These are phyloP conservation scores for Chelon auratus DNA, from an alignment of 2,797 vertebrate species.

Conservation along the genomic window DNA sequence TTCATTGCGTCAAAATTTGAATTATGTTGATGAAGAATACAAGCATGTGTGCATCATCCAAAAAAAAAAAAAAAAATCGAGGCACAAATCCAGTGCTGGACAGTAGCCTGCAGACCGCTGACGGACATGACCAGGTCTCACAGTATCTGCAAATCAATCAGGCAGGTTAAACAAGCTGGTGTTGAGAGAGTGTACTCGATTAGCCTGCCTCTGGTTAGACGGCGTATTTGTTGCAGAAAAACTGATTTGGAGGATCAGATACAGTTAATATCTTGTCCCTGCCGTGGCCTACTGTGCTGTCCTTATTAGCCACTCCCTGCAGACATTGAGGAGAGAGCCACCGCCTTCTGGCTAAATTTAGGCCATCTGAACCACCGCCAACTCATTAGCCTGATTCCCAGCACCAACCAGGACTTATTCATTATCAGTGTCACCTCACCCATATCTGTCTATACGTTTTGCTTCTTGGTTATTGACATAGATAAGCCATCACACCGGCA, in stretches of 20 bases:
- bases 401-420: constrained; percentile 30
- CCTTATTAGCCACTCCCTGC: constrained; percentile 63
- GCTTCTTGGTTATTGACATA: constrained; percentile 13
- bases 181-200: constrained; percentile 19
- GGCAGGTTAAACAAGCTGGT: constrained; percentile 31
- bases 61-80: neutral
- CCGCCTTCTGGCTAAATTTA: constrained; percentile 63
- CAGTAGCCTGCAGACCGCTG: constrained; percentile 6
- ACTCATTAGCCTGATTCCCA: constrained; percentile 71
- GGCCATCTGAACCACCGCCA: constrained; percentile 37
- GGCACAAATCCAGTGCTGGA: constrained; percentile 28
- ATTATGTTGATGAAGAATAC: constrained; percentile 33
- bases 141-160: constrained; percentile 39
- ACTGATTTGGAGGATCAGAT: constrained; percentile 19
- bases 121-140: constrained; percentile 13
- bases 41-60: neutral
- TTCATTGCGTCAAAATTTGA: constrained; percentile 5
- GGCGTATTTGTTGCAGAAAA: neutral
- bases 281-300: constrained; percentile 21
- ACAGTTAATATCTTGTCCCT: constrained; percentile 36
- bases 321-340: constrained; percentile 51
- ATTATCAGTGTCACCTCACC: constrained; percentile 47
- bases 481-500: constrained; percentile 6
- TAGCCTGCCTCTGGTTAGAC: constrained; percentile 9
- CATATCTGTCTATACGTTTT: constrained; percentile 14